Base-by-base conservation (phyloP, 2,888 invertebrate genomes). In the Tachina fera region DNA sequence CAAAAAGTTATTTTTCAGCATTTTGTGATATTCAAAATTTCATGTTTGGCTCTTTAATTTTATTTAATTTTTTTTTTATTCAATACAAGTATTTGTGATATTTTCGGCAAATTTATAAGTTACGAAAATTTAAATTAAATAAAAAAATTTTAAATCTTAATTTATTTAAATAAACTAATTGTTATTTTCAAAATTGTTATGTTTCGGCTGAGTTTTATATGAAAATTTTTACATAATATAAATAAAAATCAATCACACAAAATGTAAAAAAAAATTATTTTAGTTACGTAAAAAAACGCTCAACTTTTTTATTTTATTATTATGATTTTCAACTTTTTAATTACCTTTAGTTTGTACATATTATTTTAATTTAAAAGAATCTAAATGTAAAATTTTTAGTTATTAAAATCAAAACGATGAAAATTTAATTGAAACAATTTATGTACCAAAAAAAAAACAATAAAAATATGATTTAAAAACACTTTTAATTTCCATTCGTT, bases 1-100 rank as follows among this genome's bases (percentile, higher is more conserved):
- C 51, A 79, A 86, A 74, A 86, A 87, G 61, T 85, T 89, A 89
- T 89, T 91, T 91, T 91, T 90, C 89, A 89, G 89, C 90, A 91
- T 91, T 92, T 92, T 91, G 92, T 92, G 92, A 92, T 92, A 90
- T 88, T 88, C 90, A 90, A 91, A 91, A 91, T 91, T 89, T 89
- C 88, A 87, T 88, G 89, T 91, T 90, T 89, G 89, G 89, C 49
- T 82, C 43, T 49, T 45, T 45, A 6, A 31, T 31, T 31, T 31
- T 6, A 31, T 31, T 31, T 6, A 31, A 6, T 31, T 19, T 58
- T 56, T 39, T n/a, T 58, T 51, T 84, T 43, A 22, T 45, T 68
- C 49, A 31, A 83, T 61, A 71, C 31, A 76, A 83, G 72, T 88
- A 76, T 71, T 87, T 88, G 88, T 88, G 88, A 89, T 88, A 88